Evolutionary conservation across 2,113 vertebrate genomes (phyloP), one percentile per base, ranked within the genome.

Genomic region (Clupea harengus): DNA sequence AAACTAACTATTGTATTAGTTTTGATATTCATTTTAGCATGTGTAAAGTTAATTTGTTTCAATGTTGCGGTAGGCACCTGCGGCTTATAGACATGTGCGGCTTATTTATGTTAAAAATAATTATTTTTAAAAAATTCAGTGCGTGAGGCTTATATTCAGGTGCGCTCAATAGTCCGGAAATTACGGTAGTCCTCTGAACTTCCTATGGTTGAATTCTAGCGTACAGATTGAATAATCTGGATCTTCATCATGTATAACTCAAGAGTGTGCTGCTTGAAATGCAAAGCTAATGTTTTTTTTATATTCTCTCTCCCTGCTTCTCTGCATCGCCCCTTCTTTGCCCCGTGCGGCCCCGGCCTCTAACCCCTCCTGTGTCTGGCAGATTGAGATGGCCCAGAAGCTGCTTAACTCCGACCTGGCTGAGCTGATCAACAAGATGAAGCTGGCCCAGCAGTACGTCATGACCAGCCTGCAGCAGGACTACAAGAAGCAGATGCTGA

Each of bases 351-450:
- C 39, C 39, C 39, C 39, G 39, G 39, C 2, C 15, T 45, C 28
- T 44, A 2, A 25, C 7, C 25, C 15, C 44, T 11, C 17, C 8
- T 67, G 18, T 49, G 18, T 0, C 11, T 54, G 44, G 25, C 93
- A 99, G 98, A 97, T 99, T 0, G 98, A 99, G 93, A 99, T 99
- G 98, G 98, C 97, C 0, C 97, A 97, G 92, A 97, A 97, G 93
- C 93, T 97, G 89, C 90, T 97, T 81, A 97, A 97, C 91, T 97
- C 97, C 0, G 97, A 97, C 92, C 83, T 97, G 92, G 97, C 96
- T 0, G 97, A 97, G 90, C 95, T 99, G 89, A 99, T 99, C 85
- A 96, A 94, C 90, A 99, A 99, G 94, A 99, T 99, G 98, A 99
- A 98, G 91, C 93, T 99, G 94, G 98, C 98, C 0, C 98, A 99